Evolutionary conservation across 1,140 invertebrate genomes (phyloP).

Genomic region (Vanessa atalanta): DNA sequence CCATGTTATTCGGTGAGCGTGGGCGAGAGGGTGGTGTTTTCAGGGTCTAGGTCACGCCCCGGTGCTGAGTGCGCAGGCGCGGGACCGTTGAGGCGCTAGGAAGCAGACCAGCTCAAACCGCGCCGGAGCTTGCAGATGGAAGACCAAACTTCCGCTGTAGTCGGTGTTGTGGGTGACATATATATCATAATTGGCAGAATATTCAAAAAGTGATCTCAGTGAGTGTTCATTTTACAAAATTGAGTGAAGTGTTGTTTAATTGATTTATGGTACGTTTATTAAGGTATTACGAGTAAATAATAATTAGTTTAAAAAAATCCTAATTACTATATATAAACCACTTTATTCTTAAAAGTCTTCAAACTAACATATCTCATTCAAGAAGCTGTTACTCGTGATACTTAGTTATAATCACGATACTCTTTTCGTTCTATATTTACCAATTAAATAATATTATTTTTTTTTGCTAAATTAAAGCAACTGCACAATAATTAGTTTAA

Average conservation of each 20-base stretch:
- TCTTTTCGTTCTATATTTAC: too few relatives aligned
- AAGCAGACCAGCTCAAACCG: constrained; percentile 57
- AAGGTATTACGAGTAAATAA: constrained; percentile 7
- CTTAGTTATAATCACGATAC: too few relatives aligned
- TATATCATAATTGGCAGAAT: constrained; percentile 15
- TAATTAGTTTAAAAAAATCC: neutral
- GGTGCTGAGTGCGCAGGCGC: constrained; percentile 60
- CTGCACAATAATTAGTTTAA: too few relatives aligned
- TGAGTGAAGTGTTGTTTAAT: constrained; percentile 15
- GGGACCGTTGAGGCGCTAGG: constrained; percentile 48
- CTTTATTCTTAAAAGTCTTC: too few relatives aligned
- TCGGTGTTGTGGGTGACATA: constrained; percentile 20
- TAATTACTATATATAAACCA: neutral
- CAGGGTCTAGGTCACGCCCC: constrained; percentile 82
- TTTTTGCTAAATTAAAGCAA: too few relatives aligned
- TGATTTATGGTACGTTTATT: neutral
- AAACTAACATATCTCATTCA: too few relatives aligned
- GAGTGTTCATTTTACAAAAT: constrained; percentile 16
- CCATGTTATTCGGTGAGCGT: constrained; percentile 66
- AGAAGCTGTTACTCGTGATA: too few relatives aligned
- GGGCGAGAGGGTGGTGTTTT: constrained; percentile 73
- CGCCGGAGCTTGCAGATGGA: constrained; percentile 51
- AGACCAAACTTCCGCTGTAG: constrained; percentile 34
- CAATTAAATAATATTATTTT: too few relatives aligned
- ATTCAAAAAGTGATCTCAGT: constrained; percentile 15